phyloP scores from a whole-genome alignment of 2,797 vertebrate species.

The Gadopsis marmoratus region DNA sequence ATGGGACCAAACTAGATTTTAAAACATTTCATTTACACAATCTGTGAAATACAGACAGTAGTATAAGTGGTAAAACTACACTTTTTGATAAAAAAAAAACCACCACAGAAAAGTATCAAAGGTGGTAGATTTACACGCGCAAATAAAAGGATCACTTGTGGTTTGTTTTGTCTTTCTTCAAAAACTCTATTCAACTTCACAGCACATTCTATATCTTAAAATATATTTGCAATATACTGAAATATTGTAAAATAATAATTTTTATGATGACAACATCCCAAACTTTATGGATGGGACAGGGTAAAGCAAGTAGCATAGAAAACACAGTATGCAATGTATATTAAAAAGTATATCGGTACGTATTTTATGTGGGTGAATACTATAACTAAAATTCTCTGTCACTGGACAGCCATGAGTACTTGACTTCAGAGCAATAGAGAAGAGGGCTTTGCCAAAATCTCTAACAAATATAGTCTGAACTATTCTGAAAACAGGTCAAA shows the following conservation, averaged over 20 bases:
- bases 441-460: not conserved
- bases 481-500: slow-evolving; percentile 3
- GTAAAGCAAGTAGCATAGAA: not conserved
- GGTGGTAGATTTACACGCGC: not conserved
- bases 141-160: not conserved
- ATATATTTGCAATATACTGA: not conserved
- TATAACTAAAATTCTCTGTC: not conserved
- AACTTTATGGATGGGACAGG: not conserved
- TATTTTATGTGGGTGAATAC: not conserved
- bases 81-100: not conserved
- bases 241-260: not conserved
- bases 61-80: no score
- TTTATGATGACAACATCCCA: not conserved
- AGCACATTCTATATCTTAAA: not conserved
- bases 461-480: not conserved
- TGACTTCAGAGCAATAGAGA: not conserved
- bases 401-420: not conserved
- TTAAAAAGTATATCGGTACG: not conserved
- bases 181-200: not conserved
- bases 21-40: not conserved
- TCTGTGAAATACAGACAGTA: not conserved
- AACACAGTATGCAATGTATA: not conserved
- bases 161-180: not conserved
- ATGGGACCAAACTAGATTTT: not conserved
- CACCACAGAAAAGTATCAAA: not conserved